Base-by-base conservation (phyloP, 2,888 invertebrate genomes). In the Polydrusus cervinus region DNA sequence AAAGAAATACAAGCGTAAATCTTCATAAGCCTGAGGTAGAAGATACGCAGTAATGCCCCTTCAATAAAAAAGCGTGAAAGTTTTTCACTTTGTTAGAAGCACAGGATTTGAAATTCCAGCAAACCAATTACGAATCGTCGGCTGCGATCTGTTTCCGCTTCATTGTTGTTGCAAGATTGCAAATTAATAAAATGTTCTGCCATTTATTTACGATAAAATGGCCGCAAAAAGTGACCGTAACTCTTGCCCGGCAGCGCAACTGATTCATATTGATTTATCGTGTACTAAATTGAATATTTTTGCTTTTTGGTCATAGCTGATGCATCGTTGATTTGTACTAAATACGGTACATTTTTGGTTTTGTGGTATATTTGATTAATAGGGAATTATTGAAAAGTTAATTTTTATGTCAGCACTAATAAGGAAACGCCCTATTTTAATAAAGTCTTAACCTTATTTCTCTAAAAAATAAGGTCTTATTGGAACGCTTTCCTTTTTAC, bases 91-190 rank as follows among this genome's bases (percentile, higher is more conserved):
- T 14, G 25, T 57, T 57, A 9, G 30, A 57, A 57, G 57, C 8
- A 30, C 10, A 57, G 38, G 57, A 57, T 38, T 57, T 57, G 25
- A 16, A 57, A 57, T 57, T 57, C 57, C 34, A 38, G 57, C 57
- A 34, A 57, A 57, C 57, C 57, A 57, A 38, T 57, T 38, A 60
- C 57, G 57, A 66, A 66, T 66, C 51, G 47, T 51, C 49, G 66
- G 47, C 14, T 66, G 51, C 51, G 51, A 66, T 66, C 51, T 38
- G 34, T 51, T 66, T 66, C 66, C 66, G 51, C 66, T 66, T 34
- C 66, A 66, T 66, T 66, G 66, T 66, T 66, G 51, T 66, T 49
- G 51, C 51, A 66, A 51, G 38, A 60, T 60, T 40, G 57, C 57
- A 60, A 60, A 60, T 60, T 60, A 60, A 60, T 60, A 60, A 60